Conservation (phyloP, 2,888 invertebrate genomes). For the Cerastis rubricosa region DNA sequence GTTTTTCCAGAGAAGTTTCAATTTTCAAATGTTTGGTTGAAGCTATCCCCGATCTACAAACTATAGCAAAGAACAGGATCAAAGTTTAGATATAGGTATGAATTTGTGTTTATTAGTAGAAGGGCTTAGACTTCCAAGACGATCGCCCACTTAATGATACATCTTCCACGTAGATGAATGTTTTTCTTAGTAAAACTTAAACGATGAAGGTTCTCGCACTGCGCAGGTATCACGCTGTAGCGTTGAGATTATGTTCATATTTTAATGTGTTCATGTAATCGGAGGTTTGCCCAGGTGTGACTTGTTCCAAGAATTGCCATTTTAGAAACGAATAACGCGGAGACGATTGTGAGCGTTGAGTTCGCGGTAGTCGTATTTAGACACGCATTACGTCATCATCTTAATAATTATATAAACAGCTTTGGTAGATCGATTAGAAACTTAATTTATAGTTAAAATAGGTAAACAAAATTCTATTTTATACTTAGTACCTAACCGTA, state of each 20-base stretch:
- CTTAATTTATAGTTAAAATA: background rate
- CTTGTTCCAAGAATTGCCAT: slow-evolving; percentile 63
- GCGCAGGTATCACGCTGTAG: slow-evolving; percentile 17
- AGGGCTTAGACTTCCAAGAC: background rate
- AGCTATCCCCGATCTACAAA: background rate
- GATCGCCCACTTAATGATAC: slow-evolving; percentile 4
- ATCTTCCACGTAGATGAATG: slow-evolving; percentile 25
- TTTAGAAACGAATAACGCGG: slow-evolving; percentile 53
- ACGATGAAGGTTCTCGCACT: slow-evolving; percentile 13
- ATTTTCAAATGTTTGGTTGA: slow-evolving; percentile 6
- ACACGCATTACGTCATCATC: slow-evolving; percentile 42
- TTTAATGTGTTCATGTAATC: slow-evolving; percentile 61
- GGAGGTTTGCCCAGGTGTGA: slow-evolving; percentile 63
- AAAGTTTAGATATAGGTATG: slow-evolving; percentile 1
- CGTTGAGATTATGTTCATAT: slow-evolving; percentile 36
- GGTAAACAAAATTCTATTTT: slow-evolving; percentile 2
- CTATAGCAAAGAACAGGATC: background rate
- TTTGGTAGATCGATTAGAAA: slow-evolving; percentile 8
- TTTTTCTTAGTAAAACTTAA: slow-evolving; percentile 35
- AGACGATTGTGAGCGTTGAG: slow-evolving; percentile 51
- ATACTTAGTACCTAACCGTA: background rate
- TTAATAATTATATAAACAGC: slow-evolving; percentile 29
- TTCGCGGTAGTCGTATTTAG: slow-evolving; percentile 46
- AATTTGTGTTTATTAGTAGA: slow-evolving; percentile 10
- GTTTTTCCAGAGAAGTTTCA: background rate